Base-by-base conservation (phyloP, 2,888 invertebrate species). In the Bembecia ichneumoniformis region DNA sequence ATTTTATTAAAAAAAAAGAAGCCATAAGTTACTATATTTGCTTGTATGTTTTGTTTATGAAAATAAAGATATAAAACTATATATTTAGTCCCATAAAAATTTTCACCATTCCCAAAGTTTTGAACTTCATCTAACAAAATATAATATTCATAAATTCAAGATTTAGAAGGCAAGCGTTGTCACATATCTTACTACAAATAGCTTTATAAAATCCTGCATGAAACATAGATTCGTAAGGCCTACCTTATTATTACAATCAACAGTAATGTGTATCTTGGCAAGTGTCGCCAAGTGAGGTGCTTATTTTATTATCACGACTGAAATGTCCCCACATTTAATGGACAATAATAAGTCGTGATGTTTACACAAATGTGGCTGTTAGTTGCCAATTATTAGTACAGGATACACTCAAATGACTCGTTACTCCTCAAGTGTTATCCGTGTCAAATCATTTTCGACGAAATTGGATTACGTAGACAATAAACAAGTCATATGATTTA, bases 271-370 rank as follows among this genome's bases (percentile, higher is more conserved):
- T 14, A 40, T 40, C 49, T 54, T 52, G 46, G 48, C 46, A 48
- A 48, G 52, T 52, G 35, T 47, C 69, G 70, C 64, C 66, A 60
- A 61, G 53, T 50, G 17, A 70, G 60, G 71, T 74, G 77, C 57
- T 83, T 68, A 83, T 83, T 75, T 58, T 52, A 49, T 52, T 55
- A 74, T 82, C 83, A 84, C 83, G 83, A 78, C 59, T 50, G 58
- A 71, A 63, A 59, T 74, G 75, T 74, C 68, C 53, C 64, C 52
- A 52, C 71, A 59, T 76, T 74, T 70, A 68, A 64, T 14, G 46
- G 49, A 52, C 53, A 69, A 72, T 64, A 67, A 63, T 62, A 62
- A 62, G 68, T 77, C 82, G 78, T 82, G 81, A 62, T 68, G 58
- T 77, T 74, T 66, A 59, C 63, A 51, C 48, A 72, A 75, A 73